Evolutionary conservation across 2,113 vertebrate genomes (phyloP).

Genomic region (Dipodomys stephensi): DNA sequence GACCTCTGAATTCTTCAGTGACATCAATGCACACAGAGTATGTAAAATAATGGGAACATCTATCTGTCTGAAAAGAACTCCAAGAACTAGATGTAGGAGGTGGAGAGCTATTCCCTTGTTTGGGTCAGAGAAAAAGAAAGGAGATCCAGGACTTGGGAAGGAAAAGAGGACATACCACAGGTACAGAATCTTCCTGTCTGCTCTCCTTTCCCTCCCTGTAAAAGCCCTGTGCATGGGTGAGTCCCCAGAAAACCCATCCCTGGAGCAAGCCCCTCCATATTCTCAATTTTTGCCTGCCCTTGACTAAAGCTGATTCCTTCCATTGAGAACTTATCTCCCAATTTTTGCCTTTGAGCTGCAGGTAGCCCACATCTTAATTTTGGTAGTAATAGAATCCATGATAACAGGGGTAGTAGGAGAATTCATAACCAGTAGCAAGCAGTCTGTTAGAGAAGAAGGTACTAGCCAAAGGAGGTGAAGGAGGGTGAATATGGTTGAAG

Average conservation of each 20-base stretch:
- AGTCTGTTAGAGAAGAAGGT: too few relatives aligned
- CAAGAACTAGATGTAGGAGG: background rate
- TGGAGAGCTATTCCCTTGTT: background rate
- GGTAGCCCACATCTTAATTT: background rate
- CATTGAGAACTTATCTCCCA: background rate
- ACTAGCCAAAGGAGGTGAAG: too few relatives aligned
- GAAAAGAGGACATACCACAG: background rate
- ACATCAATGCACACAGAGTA: background rate
- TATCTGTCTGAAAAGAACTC: background rate
- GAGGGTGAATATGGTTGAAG: too few relatives aligned
- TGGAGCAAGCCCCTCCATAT: background rate
- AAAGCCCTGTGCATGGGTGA: background rate
- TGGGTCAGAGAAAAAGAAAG: background rate
- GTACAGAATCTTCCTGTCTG: background rate
- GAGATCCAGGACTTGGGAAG: background rate
- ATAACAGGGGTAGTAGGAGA: too few relatives aligned
- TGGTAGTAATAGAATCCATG: too few relatives aligned
- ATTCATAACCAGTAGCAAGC: too few relatives aligned
- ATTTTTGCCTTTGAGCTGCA: background rate
- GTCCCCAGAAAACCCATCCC: background rate
- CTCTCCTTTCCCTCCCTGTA: background rate
- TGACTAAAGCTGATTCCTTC: background rate
- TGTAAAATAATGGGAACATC: background rate
- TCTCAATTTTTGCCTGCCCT: background rate
- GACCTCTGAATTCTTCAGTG: background rate